Percentiles rank a stretch among this genome's conserved stretches.
Conservation (phyloP, 2,113 vertebrate genomes). For the Sprattus sprattus region DNA sequence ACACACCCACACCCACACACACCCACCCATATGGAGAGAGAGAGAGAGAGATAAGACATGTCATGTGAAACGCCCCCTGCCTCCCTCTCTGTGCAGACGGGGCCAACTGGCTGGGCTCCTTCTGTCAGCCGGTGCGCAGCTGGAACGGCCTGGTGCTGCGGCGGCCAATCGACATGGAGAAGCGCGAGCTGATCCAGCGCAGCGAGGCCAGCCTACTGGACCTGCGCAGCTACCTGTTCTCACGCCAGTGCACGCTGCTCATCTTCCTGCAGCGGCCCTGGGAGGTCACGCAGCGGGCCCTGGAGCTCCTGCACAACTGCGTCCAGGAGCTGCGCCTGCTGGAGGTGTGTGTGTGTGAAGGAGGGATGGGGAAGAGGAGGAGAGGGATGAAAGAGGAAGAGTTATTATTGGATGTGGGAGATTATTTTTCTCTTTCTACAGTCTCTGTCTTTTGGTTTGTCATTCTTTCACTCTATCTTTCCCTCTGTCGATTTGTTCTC, state of each 20-base stretch:
- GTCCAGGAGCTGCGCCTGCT: constrained; percentile 92
- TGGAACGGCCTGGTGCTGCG: constrained; percentile 92
- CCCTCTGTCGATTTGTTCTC: neutral
- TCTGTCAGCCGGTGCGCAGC: constrained; percentile 91
- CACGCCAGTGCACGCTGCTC: constrained; percentile 93
- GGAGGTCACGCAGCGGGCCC: constrained; percentile 91
- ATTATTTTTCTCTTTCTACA: no score
- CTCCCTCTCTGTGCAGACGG: constrained; percentile 74
- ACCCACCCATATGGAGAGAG: no score
- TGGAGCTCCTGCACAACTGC: constrained; percentile 96
- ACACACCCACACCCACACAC: no score
- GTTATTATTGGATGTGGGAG: neutral
- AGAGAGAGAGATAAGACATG: no score
- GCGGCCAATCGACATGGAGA: constrained; percentile 98
- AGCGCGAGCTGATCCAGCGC: constrained; percentile 87
- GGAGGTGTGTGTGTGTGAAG: constrained; percentile 71
- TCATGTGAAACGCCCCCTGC: neutral
- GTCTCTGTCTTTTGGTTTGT: neutral
- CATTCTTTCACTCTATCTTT: neutral
- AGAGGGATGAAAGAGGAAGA: neutral
- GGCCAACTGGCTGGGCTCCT: constrained; percentile 94
- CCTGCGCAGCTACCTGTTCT: constrained; percentile 95
- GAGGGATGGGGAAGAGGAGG: neutral
- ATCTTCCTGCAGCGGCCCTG: constrained; percentile 96
- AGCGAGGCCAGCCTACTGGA: constrained; percentile 89